Evolutionary conservation across 2,113 vertebrate species (phyloP).

Genomic region (Ctenomys sociabilis): DNA sequence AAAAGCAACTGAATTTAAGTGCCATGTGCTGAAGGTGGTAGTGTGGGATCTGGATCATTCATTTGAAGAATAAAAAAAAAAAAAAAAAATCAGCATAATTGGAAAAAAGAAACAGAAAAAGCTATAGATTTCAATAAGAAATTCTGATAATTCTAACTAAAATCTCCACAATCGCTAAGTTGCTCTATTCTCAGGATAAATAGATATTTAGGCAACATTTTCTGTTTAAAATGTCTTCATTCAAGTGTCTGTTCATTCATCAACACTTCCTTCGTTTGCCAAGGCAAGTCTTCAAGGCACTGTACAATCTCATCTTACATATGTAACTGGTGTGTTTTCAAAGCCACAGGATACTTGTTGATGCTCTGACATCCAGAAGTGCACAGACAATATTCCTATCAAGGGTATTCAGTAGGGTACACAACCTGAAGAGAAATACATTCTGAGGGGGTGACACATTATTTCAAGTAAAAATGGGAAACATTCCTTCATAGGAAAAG

Average conservation of each 20-base stretch:
- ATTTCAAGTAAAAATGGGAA: neutral
- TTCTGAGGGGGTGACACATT: too few relatives aligned
- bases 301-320: neutral
- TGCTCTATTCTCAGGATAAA: neutral
- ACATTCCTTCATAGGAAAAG: neutral
- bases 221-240: neutral
- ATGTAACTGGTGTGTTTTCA: neutral
- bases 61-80: neutral
- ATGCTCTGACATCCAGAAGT: neutral
- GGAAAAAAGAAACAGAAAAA: constrained; percentile 22
- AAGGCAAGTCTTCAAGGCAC: neutral
- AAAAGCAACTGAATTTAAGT: neutral
- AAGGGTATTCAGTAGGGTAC: neutral
- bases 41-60: neutral
- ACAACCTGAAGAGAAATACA: neutral
- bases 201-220: neutral
- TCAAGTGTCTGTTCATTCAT: neutral
- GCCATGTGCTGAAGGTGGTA: neutral
- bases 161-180: neutral
- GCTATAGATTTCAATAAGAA: neutral
- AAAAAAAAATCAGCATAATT: neutral
- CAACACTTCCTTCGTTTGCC: neutral
- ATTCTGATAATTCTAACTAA: neutral
- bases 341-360: neutral
- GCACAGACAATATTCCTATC: neutral